Conservation (phyloP, 2,888 invertebrate species). For the Sminthurinus aureus region DNA sequence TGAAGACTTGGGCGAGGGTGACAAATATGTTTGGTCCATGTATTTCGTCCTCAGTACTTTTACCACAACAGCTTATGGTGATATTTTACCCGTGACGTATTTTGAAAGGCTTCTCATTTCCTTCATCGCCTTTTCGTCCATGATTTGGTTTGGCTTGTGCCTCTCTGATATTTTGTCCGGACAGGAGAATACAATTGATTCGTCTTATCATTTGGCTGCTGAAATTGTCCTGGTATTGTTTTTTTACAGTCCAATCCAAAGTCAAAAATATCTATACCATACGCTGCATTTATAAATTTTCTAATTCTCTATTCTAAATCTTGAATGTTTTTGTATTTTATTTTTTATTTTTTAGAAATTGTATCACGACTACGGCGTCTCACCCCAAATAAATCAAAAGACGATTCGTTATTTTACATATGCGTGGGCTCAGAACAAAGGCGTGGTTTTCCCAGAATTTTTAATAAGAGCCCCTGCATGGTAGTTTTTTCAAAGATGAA, state of each 20-base stretch:
- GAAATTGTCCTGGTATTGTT: slow-evolving; percentile 46
- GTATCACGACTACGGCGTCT: slow-evolving; percentile 46
- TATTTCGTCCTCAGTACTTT: slow-evolving; percentile 45
- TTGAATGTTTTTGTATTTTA: not conserved
- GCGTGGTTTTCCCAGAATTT: slow-evolving; percentile 43
- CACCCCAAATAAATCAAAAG: slow-evolving; percentile 17
- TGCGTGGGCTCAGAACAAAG: slow-evolving; percentile 45
- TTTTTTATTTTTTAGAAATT: slow-evolving; percentile 39
- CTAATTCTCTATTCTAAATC: not conserved
- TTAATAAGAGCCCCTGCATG: slow-evolving; percentile 38
- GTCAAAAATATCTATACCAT: too few relatives aligned
- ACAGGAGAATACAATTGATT: slow-evolving; percentile 38
- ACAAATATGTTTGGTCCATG: slow-evolving; percentile 29
- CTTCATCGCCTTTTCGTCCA: slow-evolving; percentile 41
- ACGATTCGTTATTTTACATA: slow-evolving; percentile 39
- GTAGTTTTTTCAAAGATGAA: too few relatives aligned
- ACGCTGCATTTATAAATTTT: too few relatives aligned
- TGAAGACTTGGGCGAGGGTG: not conserved
- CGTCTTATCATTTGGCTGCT: slow-evolving; percentile 44
- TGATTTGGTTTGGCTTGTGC: slow-evolving; percentile 43
- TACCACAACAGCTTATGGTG: slow-evolving; percentile 47
- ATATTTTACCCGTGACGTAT: slow-evolving; percentile 39
- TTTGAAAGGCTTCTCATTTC: slow-evolving; percentile 46
- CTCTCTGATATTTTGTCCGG: slow-evolving; percentile 46
- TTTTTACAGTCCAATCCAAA: too few relatives aligned